Evolutionary conservation across 1,140 invertebrate species (phyloP), one percentile per base, ranked within the genome.

Genomic region (Scaptomyza montana): DNA sequence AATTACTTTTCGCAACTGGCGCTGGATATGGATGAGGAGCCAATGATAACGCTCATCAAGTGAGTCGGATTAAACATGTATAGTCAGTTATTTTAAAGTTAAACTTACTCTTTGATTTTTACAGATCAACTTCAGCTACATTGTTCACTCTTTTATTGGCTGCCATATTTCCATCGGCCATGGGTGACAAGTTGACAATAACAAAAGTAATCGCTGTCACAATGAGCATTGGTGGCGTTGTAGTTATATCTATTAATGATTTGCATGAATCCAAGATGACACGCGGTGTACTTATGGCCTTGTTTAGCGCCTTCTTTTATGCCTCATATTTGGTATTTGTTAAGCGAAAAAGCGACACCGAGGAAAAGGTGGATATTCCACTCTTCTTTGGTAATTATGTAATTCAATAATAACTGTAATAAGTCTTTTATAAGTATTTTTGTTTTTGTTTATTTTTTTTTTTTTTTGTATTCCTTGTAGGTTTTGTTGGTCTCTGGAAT

Each of bases 401-500:
- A 5, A 43, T 1, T n/a, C n/a, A 5, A 3, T n/a, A 1, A 3
- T n/a, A 28, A 33, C 9, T 39, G 6, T 1, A 5, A 0, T 45
- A 7, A 25, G 2, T 25, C 21, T 4, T 2, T 49, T 25, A 13
- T 19, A 8, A 16, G 9, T 16, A 16, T 55, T 16, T 65, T 21
- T 25, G 6, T 9, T 60, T 25, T 8, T 59, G n/a, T n/a, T n/a
- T n/a, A n/a, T n/a, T n/a, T n/a, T n/a, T n/a, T 65, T 21, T 25
- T 10, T 9, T 60, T 25, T 8, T 59, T 9, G 0, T 4, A 41
- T 43, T 61, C 25, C 19, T 49, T 74, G 25, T 90, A 97, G 96
- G 97, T 43, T 98, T 98, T 93, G 96, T 98, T 65, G 97, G 97
- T 21, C 92, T 98, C 2, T 97, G 97, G 90, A 97, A 96, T 92